These are phyloP conservation scores for Melolontha melolontha DNA, from an alignment of 2,888 invertebrate genomes.

Conservation along the genomic window DNA sequence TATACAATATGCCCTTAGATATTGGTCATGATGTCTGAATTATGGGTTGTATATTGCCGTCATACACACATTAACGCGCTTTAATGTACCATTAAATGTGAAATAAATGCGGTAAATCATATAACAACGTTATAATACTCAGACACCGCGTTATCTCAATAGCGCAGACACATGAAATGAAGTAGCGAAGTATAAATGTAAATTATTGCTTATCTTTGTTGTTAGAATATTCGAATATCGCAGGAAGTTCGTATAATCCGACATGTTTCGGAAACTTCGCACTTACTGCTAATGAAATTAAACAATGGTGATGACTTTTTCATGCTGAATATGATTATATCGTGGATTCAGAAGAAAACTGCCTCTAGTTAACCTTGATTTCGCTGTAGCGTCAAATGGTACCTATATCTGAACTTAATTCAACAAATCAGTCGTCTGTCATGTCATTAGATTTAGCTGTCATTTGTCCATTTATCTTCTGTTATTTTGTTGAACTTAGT, in stretches of 20 bases:
- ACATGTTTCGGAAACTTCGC: background rate
- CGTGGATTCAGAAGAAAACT: no score
- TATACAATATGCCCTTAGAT: no score
- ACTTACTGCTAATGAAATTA: background rate
- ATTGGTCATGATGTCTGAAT: constrained; percentile 18
- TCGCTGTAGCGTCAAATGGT: no score
- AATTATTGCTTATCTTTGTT: constrained; percentile 14
- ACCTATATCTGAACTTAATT: no score
- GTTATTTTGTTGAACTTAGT: no score
- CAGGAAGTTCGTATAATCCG: background rate
- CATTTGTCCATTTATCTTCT: no score
- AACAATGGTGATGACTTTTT: no score
- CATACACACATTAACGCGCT: constrained; percentile 21
- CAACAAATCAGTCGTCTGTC: no score
- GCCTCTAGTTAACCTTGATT: no score
- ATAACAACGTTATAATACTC: constrained; percentile 26
- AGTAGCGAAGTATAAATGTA: constrained; percentile 3
- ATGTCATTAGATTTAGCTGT: no score
- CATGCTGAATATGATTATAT: no score
- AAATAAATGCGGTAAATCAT: constrained; percentile 40
- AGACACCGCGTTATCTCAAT: constrained; percentile 31
- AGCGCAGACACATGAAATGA: constrained; percentile 20
- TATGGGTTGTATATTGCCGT: constrained; percentile 17
- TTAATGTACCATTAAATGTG: constrained; percentile 40
- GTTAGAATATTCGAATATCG: background rate